Evolutionary conservation across 2,888 invertebrate species (phyloP).

Genomic region (Leistus spinibarbis): DNA sequence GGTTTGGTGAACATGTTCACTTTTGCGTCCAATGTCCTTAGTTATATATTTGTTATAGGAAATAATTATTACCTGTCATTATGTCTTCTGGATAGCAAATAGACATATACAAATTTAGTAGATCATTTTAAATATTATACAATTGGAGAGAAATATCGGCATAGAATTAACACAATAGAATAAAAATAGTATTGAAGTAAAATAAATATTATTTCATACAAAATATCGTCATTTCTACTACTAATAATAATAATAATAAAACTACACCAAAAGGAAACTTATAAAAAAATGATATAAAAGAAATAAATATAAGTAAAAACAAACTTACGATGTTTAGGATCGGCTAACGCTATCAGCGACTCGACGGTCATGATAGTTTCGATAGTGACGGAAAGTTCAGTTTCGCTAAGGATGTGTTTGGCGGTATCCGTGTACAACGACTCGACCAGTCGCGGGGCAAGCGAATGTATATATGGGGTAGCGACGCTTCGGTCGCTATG

Average conservation of each 20-base stretch:
- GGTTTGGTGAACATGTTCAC: no score
- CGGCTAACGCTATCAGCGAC: constrained; percentile 73
- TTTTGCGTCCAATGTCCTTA: neutral
- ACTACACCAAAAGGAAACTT: constrained; percentile 38
- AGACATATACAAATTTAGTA: constrained; percentile 25
- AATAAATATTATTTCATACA: no score
- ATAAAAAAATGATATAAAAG: constrained; percentile 41
- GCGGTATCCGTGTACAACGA: constrained; percentile 70
- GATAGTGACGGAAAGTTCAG: constrained; percentile 72
- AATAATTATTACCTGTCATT: constrained; percentile 30
- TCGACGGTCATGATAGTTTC: constrained; percentile 79
- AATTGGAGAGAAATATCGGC: neutral
- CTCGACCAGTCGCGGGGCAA: constrained; percentile 80
- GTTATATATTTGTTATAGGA: neutral
- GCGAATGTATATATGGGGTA: constrained; percentile 79
- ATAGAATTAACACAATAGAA: no score
- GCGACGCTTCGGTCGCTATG: constrained; percentile 73
- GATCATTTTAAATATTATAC: neutral
- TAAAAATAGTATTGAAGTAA: constrained; percentile 24
- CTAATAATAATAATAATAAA: constrained; percentile 43
- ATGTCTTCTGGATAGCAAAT: constrained; percentile 33
- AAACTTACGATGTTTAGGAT: constrained; percentile 78
- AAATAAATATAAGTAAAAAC: constrained; percentile 32
- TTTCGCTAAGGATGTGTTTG: constrained; percentile 66
- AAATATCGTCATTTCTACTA: no score